Evolutionary conservation across 1,140 invertebrate species (phyloP).

Genomic region (Drosophila guanche): DNA sequence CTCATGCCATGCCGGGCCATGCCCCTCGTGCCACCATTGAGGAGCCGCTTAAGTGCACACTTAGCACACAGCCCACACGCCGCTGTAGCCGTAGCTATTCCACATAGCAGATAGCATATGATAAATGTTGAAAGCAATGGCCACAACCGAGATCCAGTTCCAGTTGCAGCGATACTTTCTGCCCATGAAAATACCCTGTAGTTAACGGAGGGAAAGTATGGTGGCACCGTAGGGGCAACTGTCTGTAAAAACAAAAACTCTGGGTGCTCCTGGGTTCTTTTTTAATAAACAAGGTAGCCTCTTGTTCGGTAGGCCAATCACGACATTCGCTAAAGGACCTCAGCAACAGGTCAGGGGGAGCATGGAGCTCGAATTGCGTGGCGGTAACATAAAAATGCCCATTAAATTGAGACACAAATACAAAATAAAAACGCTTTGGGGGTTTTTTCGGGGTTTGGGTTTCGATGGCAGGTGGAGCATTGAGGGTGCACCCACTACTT

Average conservation of each 20-base stretch:
- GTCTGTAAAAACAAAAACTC: no score
- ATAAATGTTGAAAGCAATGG: slow-evolving; percentile 60
- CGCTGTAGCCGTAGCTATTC: neutral
- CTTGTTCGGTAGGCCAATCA: no score
- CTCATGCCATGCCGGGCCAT: neutral
- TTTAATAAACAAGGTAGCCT: neutral
- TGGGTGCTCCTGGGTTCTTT: no score
- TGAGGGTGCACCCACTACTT: neutral
- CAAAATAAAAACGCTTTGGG: neutral
- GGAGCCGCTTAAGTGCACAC: slow-evolving; percentile 52
- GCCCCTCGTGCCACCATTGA: neutral
- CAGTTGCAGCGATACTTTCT: no score
- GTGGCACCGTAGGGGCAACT: no score
- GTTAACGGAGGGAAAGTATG: no score
- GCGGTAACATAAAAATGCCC: slow-evolving; percentile 38
- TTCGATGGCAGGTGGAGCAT: neutral
- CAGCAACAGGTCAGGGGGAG: slow-evolving; percentile 31
- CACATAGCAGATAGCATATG: slow-evolving; percentile 21
- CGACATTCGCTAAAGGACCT: no score
- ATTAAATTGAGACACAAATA: slow-evolving; percentile 21
- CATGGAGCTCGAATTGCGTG: slow-evolving; percentile 15
- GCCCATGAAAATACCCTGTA: no score
- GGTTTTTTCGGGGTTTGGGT: neutral
- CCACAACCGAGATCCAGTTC: slow-evolving; percentile 2
- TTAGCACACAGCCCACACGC: slow-evolving; percentile 45